Conservation (phyloP, 2,113 vertebrate species). For the Passer montanus region DNA sequence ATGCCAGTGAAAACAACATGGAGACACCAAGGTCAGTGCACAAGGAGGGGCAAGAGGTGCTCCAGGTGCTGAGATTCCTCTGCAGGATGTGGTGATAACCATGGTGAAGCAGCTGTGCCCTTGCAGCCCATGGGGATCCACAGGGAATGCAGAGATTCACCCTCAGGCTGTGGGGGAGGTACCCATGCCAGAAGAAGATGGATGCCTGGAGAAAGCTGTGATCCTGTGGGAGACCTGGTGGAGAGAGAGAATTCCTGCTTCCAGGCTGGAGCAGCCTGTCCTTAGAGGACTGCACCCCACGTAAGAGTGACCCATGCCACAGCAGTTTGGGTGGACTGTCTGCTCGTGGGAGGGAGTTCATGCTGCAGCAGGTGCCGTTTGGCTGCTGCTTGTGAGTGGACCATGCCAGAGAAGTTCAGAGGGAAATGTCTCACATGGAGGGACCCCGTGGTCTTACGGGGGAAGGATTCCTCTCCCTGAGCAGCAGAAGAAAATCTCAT, state of each 20-base stretch:
- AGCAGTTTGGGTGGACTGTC: background rate
- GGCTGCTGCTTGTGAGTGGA: background rate
- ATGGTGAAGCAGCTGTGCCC: background rate
- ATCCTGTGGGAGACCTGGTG: accelerated
- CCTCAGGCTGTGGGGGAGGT: background rate
- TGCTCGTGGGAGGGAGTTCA: accelerated
- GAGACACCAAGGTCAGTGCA: too few relatives aligned
- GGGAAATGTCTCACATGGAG: accelerated
- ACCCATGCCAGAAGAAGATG: accelerated
- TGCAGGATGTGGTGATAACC: accelerated
- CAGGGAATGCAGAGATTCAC: background rate
- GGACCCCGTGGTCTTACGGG: too few relatives aligned
- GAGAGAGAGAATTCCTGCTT: background rate
- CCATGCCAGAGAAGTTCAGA: accelerated
- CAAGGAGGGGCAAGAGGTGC: background rate
- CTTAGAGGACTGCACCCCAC: background rate
- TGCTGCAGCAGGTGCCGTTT: accelerated
- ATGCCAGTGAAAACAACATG: too few relatives aligned
- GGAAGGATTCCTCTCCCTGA: background rate
- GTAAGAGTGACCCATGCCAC: accelerated
- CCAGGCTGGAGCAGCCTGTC: background rate
- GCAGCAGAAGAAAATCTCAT: background rate
- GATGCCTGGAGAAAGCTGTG: background rate
- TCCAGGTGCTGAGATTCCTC: background rate
- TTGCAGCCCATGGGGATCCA: background rate